These are phyloP conservation scores for Dasysyrphus albostriatus DNA, from an alignment of 2,888 invertebrate genomes.

Conservation along the genomic window DNA sequence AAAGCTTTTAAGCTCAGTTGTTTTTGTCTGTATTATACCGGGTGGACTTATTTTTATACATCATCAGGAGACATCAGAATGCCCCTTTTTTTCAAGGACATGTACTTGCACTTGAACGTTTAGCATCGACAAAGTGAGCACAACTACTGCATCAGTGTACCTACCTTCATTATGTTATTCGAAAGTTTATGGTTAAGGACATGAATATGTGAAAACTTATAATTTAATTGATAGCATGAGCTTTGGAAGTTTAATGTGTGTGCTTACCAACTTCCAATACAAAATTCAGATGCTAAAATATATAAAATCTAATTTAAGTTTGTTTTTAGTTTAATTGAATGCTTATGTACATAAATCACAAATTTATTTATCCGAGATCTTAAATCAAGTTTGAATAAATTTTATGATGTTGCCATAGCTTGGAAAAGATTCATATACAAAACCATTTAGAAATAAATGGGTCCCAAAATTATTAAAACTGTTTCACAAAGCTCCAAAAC, in stretches of 20 bases:
- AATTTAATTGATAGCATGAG: not conserved
- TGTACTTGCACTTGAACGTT: slow-evolving; percentile 63
- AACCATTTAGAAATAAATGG: too few relatives aligned
- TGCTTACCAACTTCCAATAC: too few relatives aligned
- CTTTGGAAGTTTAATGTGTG: not conserved
- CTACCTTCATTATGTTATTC: not conserved
- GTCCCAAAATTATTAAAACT: too few relatives aligned
- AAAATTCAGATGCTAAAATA: too few relatives aligned
- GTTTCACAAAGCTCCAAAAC: too few relatives aligned
- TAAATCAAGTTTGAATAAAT: too few relatives aligned
- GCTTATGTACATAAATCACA: too few relatives aligned
- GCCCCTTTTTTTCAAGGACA: slow-evolving; percentile 52
- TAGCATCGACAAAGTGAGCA: not conserved
- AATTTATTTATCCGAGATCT: too few relatives aligned
- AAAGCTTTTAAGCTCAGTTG: slow-evolving; percentile 57
- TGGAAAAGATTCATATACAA: too few relatives aligned
- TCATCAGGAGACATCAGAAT: slow-evolving; percentile 27
- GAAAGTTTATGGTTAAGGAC: slow-evolving; percentile 55
- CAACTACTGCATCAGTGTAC: not conserved
- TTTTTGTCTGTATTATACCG: slow-evolving; percentile 12
- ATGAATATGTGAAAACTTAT: not conserved
- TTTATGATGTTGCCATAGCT: too few relatives aligned
- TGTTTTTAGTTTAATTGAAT: too few relatives aligned
- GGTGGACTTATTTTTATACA: slow-evolving; percentile 21
- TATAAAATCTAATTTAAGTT: too few relatives aligned